Base-by-base conservation (phyloP, 2,888 invertebrate species). In the Pollenia griseotomentosa region DNA sequence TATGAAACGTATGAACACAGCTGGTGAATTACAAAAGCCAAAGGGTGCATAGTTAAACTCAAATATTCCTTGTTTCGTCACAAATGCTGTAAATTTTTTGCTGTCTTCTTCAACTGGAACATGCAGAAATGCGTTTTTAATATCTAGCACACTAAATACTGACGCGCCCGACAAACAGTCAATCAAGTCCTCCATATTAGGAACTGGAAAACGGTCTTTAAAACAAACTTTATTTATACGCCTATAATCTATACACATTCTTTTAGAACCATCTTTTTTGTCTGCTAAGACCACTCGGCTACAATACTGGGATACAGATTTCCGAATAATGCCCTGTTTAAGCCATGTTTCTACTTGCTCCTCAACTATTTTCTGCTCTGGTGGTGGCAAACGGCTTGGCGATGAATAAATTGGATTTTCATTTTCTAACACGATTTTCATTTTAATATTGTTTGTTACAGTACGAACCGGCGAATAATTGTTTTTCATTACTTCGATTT, bases 91-190 rank as follows among this genome's bases (percentile, higher is more conserved):
- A 70, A 51, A 81, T 40, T 81, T 70, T 78, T 68, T 46, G 46
- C 70, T 75, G 16, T 33, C 9, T 33, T 87, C 82, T 61, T 87
- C 82, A 11, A 88, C 23, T 44, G 55, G 68, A 11, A 88, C 88
- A n/a, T 88, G 74, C 23, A 88, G 77, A 77, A 83, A 86, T 11
- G 71, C 83, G 53, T 88, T 87, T 84, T 79, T 71, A 10, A 88
- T 75, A 53, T 86, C 86, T 44, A 83, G 23, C 44, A 83, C 65
- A 48, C 81, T 73, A 55, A 83, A 83, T 19, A 71, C 59, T 46
- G 44, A 42, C 23, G 80, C 44, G 0, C 74, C 79, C 9, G 71
- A 42, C n/a, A 78, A 59, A 46, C 61, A 59, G 11, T 84, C 77
- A 40, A 87, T 55, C 10, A 77, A 57, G 4, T 81, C 81, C 66